Percentiles rank a stretch among this genome's conserved stretches.
phyloP scores from a whole-genome alignment of 2,888 invertebrate genomes.

The Gibbula magus region DNA sequence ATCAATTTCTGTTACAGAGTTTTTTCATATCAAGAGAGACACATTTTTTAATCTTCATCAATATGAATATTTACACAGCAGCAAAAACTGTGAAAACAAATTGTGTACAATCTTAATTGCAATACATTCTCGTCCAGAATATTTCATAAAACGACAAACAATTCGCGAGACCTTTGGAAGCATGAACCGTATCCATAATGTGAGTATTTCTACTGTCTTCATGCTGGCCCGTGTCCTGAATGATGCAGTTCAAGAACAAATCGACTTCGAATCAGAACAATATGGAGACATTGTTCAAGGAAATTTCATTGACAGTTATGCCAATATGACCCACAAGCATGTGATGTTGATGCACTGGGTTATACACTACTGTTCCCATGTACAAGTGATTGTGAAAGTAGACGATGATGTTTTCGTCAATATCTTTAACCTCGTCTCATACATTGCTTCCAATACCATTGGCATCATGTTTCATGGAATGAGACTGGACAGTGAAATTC shows the following conservation, averaged over 20 bases:
- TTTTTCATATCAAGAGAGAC: background rate
- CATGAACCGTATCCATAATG: conserved; percentile 33
- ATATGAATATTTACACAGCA: background rate
- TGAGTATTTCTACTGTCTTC: conserved; percentile 41
- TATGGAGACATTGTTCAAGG: conserved; percentile 53
- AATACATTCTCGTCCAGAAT: conserved; percentile 47
- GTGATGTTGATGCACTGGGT: conserved; percentile 68
- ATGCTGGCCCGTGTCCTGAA: conserved; percentile 36
- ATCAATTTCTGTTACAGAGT: background rate
- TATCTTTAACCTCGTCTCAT: conserved; percentile 78
- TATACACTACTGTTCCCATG: conserved; percentile 61
- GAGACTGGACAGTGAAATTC: conserved; percentile 44
- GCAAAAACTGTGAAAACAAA: conserved; percentile 31
- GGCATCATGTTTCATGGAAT: conserved; percentile 28
- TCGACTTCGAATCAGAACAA: conserved; percentile 39
- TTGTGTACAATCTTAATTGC: conserved; percentile 36
- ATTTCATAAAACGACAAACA: conserved; percentile 37
- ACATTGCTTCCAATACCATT: conserved; percentile 36
- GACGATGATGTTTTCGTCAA: conserved; percentile 74
- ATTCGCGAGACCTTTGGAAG: conserved; percentile 56
- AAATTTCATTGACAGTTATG: conserved; percentile 70
- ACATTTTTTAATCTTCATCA: background rate
- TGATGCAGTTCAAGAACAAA: conserved; percentile 28
- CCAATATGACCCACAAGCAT: conserved; percentile 71
- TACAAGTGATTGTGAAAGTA: conserved; percentile 68